Percentiles rank a stretch among this genome's conserved stretches.
Evolutionary conservation across 2,888 invertebrate species (phyloP).

Genomic region (Vanessa cardui): DNA sequence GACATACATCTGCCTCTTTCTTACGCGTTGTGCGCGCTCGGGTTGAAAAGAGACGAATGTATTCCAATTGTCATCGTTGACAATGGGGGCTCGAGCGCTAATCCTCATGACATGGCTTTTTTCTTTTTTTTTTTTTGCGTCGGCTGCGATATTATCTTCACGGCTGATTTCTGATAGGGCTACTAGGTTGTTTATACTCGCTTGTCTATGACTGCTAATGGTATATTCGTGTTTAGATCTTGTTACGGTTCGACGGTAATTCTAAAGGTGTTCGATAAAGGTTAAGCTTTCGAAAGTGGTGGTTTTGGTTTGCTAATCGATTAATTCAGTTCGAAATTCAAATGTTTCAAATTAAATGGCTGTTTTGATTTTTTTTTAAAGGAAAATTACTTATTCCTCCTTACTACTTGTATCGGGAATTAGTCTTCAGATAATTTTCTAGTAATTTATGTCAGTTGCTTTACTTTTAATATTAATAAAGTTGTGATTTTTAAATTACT

Average conservation of each 20-base stretch:
- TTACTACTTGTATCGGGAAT: too few species aligned
- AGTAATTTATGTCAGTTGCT: too few species aligned
- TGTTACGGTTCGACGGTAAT: slow-evolving; percentile 64
- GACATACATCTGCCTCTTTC: slow-evolving; percentile 63
- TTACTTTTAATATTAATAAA: too few species aligned
- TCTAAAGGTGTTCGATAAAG: slow-evolving; percentile 55
- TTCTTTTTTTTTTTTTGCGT: slow-evolving; percentile 63
- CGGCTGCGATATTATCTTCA: slow-evolving; percentile 63
- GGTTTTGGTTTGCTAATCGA: slow-evolving; percentile 31
- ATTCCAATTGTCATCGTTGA: slow-evolving; percentile 74
- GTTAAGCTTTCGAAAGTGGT: slow-evolving; percentile 44
- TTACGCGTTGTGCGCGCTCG: slow-evolving; percentile 36
- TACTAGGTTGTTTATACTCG: slow-evolving; percentile 68
- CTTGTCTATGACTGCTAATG: slow-evolving; percentile 70
- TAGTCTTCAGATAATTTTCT: too few species aligned
- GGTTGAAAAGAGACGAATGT: slow-evolving; percentile 65
- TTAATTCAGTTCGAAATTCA: slow-evolving; percentile 4
- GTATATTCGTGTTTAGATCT: slow-evolving; percentile 73
- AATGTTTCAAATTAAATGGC: too few species aligned
- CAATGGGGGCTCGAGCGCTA: slow-evolving; percentile 70
- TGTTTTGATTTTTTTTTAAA: too few species aligned
- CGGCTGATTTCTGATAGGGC: slow-evolving; percentile 72
- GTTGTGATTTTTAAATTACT: too few species aligned
- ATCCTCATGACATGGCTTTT: slow-evolving; percentile 76
- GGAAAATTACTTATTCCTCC: too few species aligned